Base-by-base conservation (phyloP, 2,113 vertebrate species). In the Orcinus orca region DNA sequence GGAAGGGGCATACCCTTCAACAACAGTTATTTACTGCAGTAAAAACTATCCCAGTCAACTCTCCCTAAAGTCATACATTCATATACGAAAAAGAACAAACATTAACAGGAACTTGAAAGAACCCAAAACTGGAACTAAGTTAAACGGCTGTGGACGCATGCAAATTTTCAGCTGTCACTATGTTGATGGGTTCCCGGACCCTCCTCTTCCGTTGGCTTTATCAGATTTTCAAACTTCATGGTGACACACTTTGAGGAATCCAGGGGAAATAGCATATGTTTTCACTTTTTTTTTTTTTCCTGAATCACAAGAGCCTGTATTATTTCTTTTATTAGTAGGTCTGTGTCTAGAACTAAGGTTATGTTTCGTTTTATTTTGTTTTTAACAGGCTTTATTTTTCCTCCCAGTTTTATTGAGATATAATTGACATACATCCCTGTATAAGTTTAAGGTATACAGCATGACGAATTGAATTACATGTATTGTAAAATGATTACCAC, bases 81-180 rank as follows among this genome's bases (percentile, higher is more conserved):
- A 11, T 33, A 7, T n/a, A 20, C 71, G 38, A 88, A 60, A 90
- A 36, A 95, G 53, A 96, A 83, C 47, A 62, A 91, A 50, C 62
- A 73, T 85, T 62, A 93, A 97, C 47, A 87, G 88, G 67, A 95
- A 84, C 74, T 88, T 76, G 26, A 74, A 95, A 93, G 77, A 23
- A n/a, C 5, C 10, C 23, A 79, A 95, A 86, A n/a, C 38, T 55
- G 8, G 74, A 63, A 21, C 83, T n/a, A 62, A 73, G 44, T 71
- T 90, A 93, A 82, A 50, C 33, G 65, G 18, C 77, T 5, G 23
- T 36, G 17, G 5, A 1, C 21, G 44, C 68, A 87, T 89, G 90
- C 93, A 97, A 92, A 95, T 95, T 82, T 82, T 41, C 6, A 15
- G 67, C 67, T 55, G 76, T 60, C 53, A 26, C 10, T 11, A n/a